Conservation (phyloP, 2,797 vertebrate species). For the Octomys mimax region DNA sequence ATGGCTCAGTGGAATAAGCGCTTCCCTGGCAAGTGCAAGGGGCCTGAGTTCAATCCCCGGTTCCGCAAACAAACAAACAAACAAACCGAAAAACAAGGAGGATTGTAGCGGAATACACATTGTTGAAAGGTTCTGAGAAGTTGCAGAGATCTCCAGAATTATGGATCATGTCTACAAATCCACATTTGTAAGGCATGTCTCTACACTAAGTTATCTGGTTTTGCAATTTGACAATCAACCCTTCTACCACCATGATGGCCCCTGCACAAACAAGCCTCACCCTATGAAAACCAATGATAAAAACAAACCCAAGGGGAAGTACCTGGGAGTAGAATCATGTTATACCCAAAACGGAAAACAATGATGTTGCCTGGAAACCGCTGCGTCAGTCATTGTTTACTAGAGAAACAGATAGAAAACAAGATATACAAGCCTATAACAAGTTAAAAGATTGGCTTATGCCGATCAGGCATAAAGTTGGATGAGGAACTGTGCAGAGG, state of each 20-base stretch:
- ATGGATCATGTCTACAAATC: slow-evolving; percentile 7
- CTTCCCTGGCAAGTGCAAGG: no score
- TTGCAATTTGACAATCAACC: slow-evolving; percentile 75
- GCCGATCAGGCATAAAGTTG: not conserved
- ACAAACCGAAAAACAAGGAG: slow-evolving; percentile 69
- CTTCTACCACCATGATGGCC: slow-evolving; percentile 61
- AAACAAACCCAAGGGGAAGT: slow-evolving; percentile 50
- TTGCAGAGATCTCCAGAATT: slow-evolving; percentile 82
- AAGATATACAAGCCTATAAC: not conserved
- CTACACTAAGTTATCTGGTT: slow-evolving; percentile 74
- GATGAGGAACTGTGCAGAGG: not conserved
- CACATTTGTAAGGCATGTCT: slow-evolving; percentile 67
- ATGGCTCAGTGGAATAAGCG: no score
- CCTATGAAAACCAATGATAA: slow-evolving; percentile 47
- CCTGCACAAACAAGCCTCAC: slow-evolving; percentile 35
- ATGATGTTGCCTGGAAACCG: slow-evolving; percentile 64
- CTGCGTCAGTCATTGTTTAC: not conserved
- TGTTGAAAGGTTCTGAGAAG: slow-evolving; percentile 85
- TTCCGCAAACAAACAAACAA: no score
- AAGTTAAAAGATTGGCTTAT: not conserved
- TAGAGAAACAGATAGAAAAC: not conserved
- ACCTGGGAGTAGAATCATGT: slow-evolving; percentile 55
- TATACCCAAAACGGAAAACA: slow-evolving; percentile 53
- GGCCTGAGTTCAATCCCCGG: no score
- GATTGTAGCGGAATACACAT: slow-evolving; percentile 59